Percentiles rank a stretch among this genome's conserved stretches.
Evolutionary conservation across 2,113 vertebrate genomes (phyloP).

Genomic region (Pluvialis apricaria): DNA sequence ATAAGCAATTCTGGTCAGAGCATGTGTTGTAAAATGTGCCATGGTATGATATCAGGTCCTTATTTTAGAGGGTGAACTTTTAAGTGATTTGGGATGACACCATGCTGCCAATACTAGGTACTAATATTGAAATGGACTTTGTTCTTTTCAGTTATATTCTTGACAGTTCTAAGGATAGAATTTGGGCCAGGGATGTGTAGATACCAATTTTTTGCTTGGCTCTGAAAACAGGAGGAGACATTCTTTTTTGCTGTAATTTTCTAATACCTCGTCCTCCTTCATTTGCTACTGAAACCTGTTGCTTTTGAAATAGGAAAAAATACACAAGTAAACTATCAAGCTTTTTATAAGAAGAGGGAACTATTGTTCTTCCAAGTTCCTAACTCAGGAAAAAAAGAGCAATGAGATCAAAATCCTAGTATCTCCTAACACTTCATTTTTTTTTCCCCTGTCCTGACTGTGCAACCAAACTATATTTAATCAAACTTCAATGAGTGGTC

Average conservation of each 20-base stretch:
- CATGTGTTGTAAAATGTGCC: neutral
- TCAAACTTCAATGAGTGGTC: neutral
- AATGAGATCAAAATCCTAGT: neutral
- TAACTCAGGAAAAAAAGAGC: neutral
- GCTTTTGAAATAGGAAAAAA: neutral
- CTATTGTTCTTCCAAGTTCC: neutral
- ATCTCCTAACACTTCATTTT: neutral
- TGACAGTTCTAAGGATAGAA: neutral
- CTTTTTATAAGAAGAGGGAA: neutral
- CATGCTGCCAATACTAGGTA: neutral
- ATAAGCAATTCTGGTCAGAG: neutral
- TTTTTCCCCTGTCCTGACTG: neutral
- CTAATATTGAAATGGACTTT: neutral
- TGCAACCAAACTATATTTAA: neutral
- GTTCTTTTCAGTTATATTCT: neutral
- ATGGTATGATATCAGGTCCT: neutral
- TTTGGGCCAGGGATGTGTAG: neutral
- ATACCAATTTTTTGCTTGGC: neutral
- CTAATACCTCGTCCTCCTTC: neutral
- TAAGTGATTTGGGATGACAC: neutral
- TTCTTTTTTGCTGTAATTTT: neutral
- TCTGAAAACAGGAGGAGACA: neutral
- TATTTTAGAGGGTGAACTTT: neutral
- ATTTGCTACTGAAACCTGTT: neutral
- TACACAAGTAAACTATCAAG: neutral